Percentiles rank a stretch among this genome's conserved stretches.
Evolutionary conservation across 2,113 vertebrate species (phyloP).

Genomic region (Dromiciops gliroides): DNA sequence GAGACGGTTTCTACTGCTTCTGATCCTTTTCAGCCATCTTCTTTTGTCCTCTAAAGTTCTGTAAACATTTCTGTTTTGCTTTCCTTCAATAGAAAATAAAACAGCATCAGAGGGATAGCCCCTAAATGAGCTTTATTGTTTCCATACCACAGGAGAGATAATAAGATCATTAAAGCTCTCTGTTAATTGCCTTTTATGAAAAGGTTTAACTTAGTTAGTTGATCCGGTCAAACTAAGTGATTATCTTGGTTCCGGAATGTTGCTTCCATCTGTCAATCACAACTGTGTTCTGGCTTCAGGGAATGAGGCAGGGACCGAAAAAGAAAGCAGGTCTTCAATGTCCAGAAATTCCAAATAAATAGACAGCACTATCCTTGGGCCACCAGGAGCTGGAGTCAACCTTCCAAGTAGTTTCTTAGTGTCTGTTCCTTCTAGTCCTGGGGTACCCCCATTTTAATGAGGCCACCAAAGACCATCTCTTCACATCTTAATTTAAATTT

Average conservation of each 20-base stretch:
- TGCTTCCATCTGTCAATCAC: conserved; percentile 59
- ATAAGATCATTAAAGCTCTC: conserved; percentile 59
- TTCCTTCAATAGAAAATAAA: conserved; percentile 53
- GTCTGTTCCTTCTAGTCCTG: conserved; percentile 59
- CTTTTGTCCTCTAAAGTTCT: conserved; percentile 50
- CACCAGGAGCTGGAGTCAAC: not conserved
- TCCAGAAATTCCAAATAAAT: not conserved
- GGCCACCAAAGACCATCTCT: conserved; percentile 50
- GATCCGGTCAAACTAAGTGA: conserved; percentile 67
- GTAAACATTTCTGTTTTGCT: conserved; percentile 60
- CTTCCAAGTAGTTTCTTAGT: not conserved
- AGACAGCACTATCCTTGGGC: conserved; percentile 9
- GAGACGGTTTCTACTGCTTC: conserved; percentile 58
- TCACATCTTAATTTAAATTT: conserved; percentile 73
- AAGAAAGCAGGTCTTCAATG: not conserved
- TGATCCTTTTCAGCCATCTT: conserved; percentile 62
- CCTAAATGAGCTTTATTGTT: conserved; percentile 60
- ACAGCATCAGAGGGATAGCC: conserved; percentile 45
- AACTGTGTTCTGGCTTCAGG: not conserved
- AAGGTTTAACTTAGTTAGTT: conserved; percentile 58
- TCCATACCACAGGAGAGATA: conserved; percentile 53
- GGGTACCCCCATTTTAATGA: conserved; percentile 57
- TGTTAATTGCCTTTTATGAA: conserved; percentile 76
- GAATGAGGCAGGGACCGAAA: conserved; percentile 21
- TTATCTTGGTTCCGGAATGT: conserved; percentile 60